Evolutionary conservation across 2,113 vertebrate genomes (phyloP).

Genomic region (Cochlearius cochlearius): DNA sequence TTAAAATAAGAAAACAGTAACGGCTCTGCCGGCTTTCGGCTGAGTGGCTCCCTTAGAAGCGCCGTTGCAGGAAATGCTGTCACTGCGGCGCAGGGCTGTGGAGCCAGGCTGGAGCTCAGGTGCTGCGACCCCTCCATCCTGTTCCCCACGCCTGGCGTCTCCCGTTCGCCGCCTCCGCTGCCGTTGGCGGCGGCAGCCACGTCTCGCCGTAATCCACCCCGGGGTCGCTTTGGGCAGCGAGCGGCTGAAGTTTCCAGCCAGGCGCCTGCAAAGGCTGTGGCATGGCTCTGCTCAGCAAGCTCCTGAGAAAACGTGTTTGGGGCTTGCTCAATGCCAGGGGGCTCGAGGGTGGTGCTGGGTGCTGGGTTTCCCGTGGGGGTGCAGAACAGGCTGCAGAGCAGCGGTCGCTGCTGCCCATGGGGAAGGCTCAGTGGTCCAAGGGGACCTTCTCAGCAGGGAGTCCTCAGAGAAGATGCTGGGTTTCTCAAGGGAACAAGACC

Average conservation of each 20-base stretch:
- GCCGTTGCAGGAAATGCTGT: background rate
- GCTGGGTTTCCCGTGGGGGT: background rate
- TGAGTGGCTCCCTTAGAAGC: background rate
- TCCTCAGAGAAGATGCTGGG: background rate
- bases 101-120: background rate
- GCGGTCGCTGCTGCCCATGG: accelerated
- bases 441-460: background rate
- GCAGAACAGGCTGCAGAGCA: background rate
- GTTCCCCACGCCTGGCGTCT: background rate
- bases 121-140: constrained; percentile 24
- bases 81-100: background rate
- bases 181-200: accelerated
- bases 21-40: background rate
- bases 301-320: background rate
- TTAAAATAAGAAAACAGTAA: background rate
- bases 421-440: background rate
- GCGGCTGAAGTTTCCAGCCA: background rate
- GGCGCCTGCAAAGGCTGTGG: background rate
- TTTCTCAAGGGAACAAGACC: background rate
- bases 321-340: background rate
- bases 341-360: background rate
- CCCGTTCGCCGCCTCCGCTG: background rate
- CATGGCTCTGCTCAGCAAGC: accelerated
- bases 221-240: accelerated
- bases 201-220: background rate